phyloP scores from a whole-genome alignment of 2,113 vertebrate genomes.

The Scopus umbretta region DNA sequence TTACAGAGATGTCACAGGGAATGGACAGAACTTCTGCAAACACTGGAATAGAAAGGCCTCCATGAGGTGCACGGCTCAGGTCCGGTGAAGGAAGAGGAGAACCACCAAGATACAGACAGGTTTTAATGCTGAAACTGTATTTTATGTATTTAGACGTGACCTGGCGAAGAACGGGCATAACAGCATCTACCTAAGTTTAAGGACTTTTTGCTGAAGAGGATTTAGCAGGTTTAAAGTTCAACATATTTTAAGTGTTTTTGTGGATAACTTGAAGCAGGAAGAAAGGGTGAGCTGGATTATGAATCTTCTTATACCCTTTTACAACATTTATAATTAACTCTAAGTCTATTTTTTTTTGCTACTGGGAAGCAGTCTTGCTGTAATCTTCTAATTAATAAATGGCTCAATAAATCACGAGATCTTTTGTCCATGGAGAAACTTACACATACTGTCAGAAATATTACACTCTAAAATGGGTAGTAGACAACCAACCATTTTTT shows the following conservation, averaged over 20 bases:
- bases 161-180: background rate
- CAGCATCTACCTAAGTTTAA: background rate
- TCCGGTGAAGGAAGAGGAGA: background rate
- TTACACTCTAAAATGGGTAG: background rate
- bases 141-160: background rate
- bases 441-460: slow-evolving; percentile 35
- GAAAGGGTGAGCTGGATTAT: background rate
- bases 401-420: slow-evolving; percentile 14
- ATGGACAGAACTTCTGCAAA: background rate
- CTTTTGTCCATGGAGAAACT: slow-evolving; percentile 38
- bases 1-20: fast-evolving
- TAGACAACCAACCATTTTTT: background rate
- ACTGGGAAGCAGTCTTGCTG: slow-evolving; percentile 1
- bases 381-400: slow-evolving; percentile 61
- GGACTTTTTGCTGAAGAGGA: background rate
- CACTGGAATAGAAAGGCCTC: background rate
- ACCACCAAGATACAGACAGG: background rate
- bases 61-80: fast-evolving
- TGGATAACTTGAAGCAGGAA: background rate
- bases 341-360: background rate
- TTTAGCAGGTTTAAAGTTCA: slow-evolving; percentile 7
- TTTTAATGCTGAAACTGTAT: background rate
- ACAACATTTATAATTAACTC: slow-evolving; percentile 38
- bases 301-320: slow-evolving; percentile 29
- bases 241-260: background rate